These are phyloP conservation scores for Eugnorisma glareosa DNA, from an alignment of 2,888 invertebrate species.

Conservation along the genomic window DNA sequence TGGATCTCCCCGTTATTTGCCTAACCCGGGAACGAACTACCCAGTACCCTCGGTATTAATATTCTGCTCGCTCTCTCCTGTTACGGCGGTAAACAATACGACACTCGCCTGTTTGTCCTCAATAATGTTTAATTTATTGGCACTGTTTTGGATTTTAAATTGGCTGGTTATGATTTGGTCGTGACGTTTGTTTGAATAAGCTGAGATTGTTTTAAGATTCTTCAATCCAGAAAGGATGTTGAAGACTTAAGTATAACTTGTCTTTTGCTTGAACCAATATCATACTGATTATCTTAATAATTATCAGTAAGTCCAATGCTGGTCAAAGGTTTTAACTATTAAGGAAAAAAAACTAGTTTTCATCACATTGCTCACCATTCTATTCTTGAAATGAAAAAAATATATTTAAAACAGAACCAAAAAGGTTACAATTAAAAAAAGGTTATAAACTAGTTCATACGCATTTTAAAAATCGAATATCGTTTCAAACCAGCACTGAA, in stretches of 20 bases:
- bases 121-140: conserved; percentile 64
- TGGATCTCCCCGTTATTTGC: conserved; percentile 69
- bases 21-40: conserved; percentile 64
- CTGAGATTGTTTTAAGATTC: not conserved
- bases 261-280: not conserved
- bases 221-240: not conserved
- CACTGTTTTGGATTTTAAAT: conserved; percentile 59
- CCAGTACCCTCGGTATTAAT: conserved; percentile 69
- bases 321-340: not conserved
- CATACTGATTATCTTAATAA: not conserved
- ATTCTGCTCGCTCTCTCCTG: conserved; percentile 67
- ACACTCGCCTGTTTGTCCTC: conserved; percentile 58
- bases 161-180: conserved; percentile 54
- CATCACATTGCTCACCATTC: not conserved
- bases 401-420: not conserved
- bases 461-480: conserved; percentile 17
- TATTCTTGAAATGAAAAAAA: not conserved
- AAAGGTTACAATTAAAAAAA: not conserved
- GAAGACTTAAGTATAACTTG: not conserved
- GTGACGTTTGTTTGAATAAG: conserved; percentile 15
- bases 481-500: not conserved
- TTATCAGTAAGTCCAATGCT: not conserved
- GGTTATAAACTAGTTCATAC: conserved; percentile 2
- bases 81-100: conserved; percentile 74
- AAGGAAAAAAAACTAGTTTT: not conserved